A percentile compares a stretch with the other conserved stretches of the same genome.
Evolutionary conservation across 2,888 invertebrate species (phyloP).

Genomic region (Capitulum mitella): DNA sequence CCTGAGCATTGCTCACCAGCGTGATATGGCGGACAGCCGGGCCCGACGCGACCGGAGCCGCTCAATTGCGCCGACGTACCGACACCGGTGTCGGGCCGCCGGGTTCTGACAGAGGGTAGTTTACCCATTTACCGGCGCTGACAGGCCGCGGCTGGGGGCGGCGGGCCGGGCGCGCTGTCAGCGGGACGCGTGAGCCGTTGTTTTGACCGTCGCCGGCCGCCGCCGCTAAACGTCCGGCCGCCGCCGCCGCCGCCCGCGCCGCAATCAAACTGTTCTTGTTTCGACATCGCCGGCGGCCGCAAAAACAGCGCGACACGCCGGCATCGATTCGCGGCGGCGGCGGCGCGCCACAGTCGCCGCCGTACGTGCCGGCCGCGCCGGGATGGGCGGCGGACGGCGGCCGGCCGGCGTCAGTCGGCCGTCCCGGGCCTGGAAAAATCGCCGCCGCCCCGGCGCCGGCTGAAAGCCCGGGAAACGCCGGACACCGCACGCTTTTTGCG

Average conservation of each 20-base stretch:
- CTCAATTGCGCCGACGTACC: too few relatives aligned
- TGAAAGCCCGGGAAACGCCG: not conserved
- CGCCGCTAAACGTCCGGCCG: not conserved
- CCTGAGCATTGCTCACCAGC: too few relatives aligned
- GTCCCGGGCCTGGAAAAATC: not conserved
- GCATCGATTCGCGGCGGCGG: not conserved
- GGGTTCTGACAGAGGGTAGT: too few relatives aligned
- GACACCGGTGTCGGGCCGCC: too few relatives aligned
- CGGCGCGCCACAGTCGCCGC: not conserved
- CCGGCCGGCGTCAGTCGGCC: not conserved
- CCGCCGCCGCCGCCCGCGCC: not conserved
- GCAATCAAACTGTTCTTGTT: slow-evolving; percentile 18
- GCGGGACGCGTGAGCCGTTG: not conserved
- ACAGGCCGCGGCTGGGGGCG: too few relatives aligned
- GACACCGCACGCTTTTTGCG: not conserved
- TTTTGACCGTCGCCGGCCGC: not conserved
- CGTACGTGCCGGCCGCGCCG: not conserved
- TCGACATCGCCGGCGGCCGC: not conserved
- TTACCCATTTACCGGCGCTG: too few relatives aligned
- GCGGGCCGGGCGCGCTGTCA: not conserved
- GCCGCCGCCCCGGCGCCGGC: not conserved
- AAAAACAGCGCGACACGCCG: slow-evolving; percentile 9
- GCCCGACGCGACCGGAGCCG: too few relatives aligned
- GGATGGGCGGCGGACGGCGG: not conserved
- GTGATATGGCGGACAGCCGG: too few relatives aligned